A percentile compares a stretch with the other conserved stretches of the same genome.
Conservation (phyloP, 2,888 invertebrate species). For the Nudaria mundana region DNA sequence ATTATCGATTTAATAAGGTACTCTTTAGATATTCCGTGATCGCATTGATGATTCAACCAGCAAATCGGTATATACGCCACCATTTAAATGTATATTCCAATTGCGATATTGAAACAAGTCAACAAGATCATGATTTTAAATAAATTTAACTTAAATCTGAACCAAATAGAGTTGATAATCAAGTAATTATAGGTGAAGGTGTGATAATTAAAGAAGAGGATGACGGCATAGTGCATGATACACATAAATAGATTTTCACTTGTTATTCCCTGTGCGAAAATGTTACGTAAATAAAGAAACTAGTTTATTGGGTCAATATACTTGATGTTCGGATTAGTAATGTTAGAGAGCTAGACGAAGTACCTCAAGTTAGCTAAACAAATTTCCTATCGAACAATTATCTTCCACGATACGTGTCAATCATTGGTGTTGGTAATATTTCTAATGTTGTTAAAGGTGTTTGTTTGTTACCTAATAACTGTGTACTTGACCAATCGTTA, state of each 20-base stretch:
- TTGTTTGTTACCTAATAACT: constrained; percentile 24
- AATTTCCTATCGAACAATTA: constrained; percentile 14
- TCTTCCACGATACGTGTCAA: constrained; percentile 22
- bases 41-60: constrained; percentile 53
- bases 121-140: constrained; percentile 8
- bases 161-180: constrained; percentile 15
- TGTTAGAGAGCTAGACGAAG: constrained; percentile 15
- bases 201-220: constrained; percentile 48
- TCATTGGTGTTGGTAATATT: constrained; percentile 32
- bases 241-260: constrained; percentile 49
- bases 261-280: constrained; percentile 46
- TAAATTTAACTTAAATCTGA: constrained; percentile 18
- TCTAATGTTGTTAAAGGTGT: constrained; percentile 20
- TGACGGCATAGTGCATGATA: constrained; percentile 51
- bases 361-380: constrained; percentile 23
- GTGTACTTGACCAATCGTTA: constrained; percentile 26
- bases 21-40: constrained; percentile 28
- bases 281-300: constrained; percentile 57
- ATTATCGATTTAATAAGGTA: constrained; percentile 34
- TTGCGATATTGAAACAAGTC: constrained; percentile 26
- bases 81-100: constrained; percentile 39
- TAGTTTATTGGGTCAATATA: constrained; percentile 67
- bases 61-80: constrained; percentile 54
- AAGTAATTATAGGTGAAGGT: constrained; percentile 17
- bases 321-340: constrained; percentile 31